Evolutionary conservation across 2,797 vertebrate species (phyloP).

Genomic region (Anolis apletophallus): DNA sequence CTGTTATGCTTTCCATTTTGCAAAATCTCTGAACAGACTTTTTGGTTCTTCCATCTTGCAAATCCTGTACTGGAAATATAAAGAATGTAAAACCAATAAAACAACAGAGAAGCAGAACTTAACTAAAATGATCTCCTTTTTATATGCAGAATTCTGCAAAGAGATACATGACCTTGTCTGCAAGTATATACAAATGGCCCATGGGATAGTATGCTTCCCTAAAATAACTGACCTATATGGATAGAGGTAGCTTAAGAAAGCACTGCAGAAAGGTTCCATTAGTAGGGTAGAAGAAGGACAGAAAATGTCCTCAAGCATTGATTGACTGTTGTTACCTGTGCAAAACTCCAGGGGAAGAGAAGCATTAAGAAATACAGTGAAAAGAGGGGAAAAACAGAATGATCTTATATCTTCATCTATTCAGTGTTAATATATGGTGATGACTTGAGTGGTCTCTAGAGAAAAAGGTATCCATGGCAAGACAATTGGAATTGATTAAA

Average conservation of each 20-base stretch:
- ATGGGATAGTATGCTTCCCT: background rate
- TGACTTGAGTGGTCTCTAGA: background rate
- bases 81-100: background rate
- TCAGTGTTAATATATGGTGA: background rate
- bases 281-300: background rate
- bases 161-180: background rate
- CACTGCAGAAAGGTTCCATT: background rate
- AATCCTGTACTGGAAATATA: background rate
- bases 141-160: background rate
- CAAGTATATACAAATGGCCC: background rate
- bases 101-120: background rate
- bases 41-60: background rate
- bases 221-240: background rate
- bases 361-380: background rate
- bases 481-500: constrained; percentile 21
- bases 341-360: background rate
- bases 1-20: background rate
- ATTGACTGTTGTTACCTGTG: background rate
- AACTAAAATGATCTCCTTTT: background rate
- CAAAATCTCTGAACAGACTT: background rate
- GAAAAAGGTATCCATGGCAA: background rate
- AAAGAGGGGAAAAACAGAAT: background rate
- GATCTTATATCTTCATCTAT: background rate
- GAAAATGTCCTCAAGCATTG: background rate
- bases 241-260: background rate